Percentiles rank a stretch among this genome's conserved stretches.
phyloP scores from a whole-genome alignment of 1,140 invertebrate genomes.

The Heterodera carotae region DNA sequence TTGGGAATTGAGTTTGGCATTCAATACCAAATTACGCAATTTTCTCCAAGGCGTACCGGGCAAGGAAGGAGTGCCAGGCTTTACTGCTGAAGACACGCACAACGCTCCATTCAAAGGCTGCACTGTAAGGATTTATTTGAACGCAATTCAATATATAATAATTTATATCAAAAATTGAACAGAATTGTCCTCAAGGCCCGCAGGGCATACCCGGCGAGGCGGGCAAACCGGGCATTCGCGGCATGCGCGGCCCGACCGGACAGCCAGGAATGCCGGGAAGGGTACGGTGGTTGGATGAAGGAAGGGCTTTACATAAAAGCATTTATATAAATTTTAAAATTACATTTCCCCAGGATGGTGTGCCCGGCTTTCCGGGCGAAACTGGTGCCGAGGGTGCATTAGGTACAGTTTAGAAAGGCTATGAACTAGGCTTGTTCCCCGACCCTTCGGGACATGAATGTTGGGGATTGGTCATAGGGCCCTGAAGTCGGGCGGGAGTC shows the following conservation, averaged over 20 bases:
- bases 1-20: too few relatives aligned
- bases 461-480: too few relatives aligned
- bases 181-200: constrained; percentile 50
- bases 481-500: too few relatives aligned
- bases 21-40: background rate
- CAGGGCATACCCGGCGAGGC: constrained; percentile 40
- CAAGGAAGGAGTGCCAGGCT: constrained; percentile 41
- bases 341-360: constrained; percentile 16
- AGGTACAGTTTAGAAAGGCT: background rate
- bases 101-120: constrained; percentile 42
- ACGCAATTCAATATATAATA: background rate
- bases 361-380: constrained; percentile 30
- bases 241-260: constrained; percentile 49
- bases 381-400: background rate
- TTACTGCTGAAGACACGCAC: constrained; percentile 40
- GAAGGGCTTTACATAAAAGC: background rate
- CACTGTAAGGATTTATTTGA: constrained; percentile 23
- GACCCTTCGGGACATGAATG: too few relatives aligned
- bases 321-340: too few relatives aligned
- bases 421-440: too few relatives aligned
- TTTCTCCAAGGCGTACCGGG: background rate
- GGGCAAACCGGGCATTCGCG: constrained; percentile 46
- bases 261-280: constrained; percentile 44
- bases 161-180: constrained; percentile 3
- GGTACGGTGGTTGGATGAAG: constrained; percentile 29